A percentile compares a stretch with the other conserved stretches of the same genome.
phyloP scores from a whole-genome alignment of 1,140 invertebrate species.

The Theocolax elegans region DNA sequence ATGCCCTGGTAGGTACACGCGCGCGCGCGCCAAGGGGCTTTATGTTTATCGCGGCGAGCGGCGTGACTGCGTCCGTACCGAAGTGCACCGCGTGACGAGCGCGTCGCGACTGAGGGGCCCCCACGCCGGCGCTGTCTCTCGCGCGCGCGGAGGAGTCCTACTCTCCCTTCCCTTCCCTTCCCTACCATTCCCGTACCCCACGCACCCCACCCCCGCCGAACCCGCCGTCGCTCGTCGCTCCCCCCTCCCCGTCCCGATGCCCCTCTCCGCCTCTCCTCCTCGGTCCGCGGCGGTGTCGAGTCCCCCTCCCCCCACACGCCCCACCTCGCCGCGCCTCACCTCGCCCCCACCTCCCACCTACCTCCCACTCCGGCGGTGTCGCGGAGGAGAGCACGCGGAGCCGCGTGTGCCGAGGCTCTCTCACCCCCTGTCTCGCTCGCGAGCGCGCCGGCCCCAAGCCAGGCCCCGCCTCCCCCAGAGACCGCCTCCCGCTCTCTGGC shows the following conservation, averaged over 20 bases:
- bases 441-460: conserved; percentile 28
- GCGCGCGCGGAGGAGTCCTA: background rate
- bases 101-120: conserved; percentile 66
- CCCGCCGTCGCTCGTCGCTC: background rate
- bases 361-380: background rate
- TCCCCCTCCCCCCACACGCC: conserved; percentile 31
- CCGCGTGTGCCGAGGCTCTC: too few species aligned
- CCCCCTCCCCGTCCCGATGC: conserved; percentile 7
- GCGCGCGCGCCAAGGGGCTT: background rate
- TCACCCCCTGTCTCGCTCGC: background rate
- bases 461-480: conserved; percentile 41
- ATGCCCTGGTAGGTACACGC: background rate
- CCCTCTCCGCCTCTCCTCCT: background rate
- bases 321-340: conserved; percentile 34
- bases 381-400: background rate
- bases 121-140: conserved; percentile 34
- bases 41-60: conserved; percentile 17
- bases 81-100: conserved; percentile 65
- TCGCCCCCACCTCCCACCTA: too few species aligned
- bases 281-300: conserved; percentile 1
- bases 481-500: conserved; percentile 20
- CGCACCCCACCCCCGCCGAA: background rate
- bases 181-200: background rate
- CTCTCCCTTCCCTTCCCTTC: background rate
- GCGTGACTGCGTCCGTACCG: conserved; percentile 49